A percentile compares a stretch with the other conserved stretches of the same genome.
These are phyloP conservation scores for Phyllotis vaccarum DNA, from an alignment of 2,797 vertebrate genomes.

Conservation along the genomic window DNA sequence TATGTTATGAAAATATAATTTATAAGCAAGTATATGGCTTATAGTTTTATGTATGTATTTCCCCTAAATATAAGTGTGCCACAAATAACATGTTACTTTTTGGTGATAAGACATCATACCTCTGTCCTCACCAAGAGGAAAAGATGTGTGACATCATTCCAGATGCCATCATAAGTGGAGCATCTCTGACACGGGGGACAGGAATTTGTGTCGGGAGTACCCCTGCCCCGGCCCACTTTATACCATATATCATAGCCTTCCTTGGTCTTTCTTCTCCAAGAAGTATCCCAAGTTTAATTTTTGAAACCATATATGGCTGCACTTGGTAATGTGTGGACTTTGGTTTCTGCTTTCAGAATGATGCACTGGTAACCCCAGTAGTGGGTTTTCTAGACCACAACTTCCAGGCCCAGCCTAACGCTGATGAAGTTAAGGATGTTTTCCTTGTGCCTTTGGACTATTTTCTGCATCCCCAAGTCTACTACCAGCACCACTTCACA, in stretches of 20 bases:
- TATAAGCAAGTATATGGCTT: neutral
- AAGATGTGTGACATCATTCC: neutral
- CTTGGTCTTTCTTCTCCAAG: neutral
- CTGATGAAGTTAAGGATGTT: conserved; percentile 93
- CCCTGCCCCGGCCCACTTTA: neutral
- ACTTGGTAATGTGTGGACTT: neutral
- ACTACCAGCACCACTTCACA: conserved; percentile 74
- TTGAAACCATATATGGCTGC: neutral
- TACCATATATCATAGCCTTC: neutral
- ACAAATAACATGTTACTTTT: neutral
- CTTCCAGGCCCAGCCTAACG: conserved; percentile 92
- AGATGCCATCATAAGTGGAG: no score
- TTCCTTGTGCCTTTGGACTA: conserved; percentile 94
- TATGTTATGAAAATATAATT: neutral
- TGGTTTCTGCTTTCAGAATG: conserved; percentile 84
- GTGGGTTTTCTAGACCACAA: conserved; percentile 93
- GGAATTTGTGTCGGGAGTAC: neutral
- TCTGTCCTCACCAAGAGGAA: neutral
- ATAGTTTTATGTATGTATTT: neutral
- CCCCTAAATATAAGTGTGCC: neutral
- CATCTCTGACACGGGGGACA: neutral
- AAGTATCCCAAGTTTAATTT: neutral
- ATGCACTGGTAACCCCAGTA: conserved; percentile 92
- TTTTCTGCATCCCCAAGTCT: conserved; percentile 89
- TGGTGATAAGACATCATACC: neutral